These are phyloP conservation scores for Portevinia maculata DNA, from an alignment of 2,888 invertebrate species.

Conservation along the genomic window DNA sequence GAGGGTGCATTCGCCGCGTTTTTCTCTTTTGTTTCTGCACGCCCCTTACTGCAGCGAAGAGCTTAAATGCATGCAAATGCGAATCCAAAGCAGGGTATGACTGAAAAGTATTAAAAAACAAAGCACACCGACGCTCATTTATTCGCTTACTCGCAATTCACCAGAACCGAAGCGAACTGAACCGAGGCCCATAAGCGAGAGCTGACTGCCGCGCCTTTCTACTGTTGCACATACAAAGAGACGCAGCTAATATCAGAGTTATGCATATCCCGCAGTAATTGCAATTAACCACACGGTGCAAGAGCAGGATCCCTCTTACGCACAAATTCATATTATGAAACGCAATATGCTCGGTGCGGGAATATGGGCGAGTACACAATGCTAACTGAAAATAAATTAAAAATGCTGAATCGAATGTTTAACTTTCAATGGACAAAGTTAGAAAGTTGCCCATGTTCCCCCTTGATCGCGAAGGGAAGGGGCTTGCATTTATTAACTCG, in stretches of 20 bases:
- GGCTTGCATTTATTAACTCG: conserved; percentile 21
- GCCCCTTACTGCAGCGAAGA: conserved; percentile 7
- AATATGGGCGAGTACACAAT: conserved; percentile 12
- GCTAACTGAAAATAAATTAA: conserved; percentile 70
- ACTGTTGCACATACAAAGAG: conserved; percentile 45
- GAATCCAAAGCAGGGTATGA: conserved; percentile 54
- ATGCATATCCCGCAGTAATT: conserved; percentile 44
- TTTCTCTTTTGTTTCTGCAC: background rate
- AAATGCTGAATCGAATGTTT: conserved; percentile 61
- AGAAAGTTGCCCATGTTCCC: conserved; percentile 40
- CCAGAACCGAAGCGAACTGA: conserved; percentile 19
- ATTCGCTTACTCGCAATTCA: conserved; percentile 45
- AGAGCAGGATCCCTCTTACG: conserved; percentile 33
- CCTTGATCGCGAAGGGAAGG: conserved; percentile 16
- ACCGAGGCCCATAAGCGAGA: conserved; percentile 4
- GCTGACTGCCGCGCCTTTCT: conserved; percentile 1
- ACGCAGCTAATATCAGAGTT: conserved; percentile 33
- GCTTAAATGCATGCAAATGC: conserved; percentile 48
- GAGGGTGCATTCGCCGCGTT: background rate
- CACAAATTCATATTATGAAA: conserved; percentile 53
- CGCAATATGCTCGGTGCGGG: conserved; percentile 15
- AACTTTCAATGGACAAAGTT: conserved; percentile 65
- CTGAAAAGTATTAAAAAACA: conserved; percentile 66
- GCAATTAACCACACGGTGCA: conserved; percentile 27
- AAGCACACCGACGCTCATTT: conserved; percentile 61